Evolutionary conservation across 2,888 invertebrate species (phyloP).

Genomic region (Hyles lineata): DNA sequence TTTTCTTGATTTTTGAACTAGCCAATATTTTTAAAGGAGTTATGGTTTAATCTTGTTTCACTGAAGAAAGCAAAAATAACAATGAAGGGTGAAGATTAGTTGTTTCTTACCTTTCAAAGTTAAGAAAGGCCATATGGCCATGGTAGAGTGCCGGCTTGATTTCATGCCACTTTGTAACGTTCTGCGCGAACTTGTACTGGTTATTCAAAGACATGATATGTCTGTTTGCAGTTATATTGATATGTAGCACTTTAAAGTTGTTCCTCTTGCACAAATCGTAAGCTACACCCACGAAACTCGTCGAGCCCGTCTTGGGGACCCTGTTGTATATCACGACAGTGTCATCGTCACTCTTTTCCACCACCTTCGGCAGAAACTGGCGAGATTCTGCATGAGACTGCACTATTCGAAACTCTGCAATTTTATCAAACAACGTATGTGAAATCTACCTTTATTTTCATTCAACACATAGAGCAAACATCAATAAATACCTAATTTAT

Average conservation of each 20-base stretch:
- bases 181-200: constrained; percentile 94
- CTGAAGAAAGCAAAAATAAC: no score
- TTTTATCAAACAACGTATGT: constrained; percentile 32
- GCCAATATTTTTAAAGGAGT: no score
- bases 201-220: constrained; percentile 97
- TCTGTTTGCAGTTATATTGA: constrained; percentile 98
- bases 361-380: constrained; percentile 66
- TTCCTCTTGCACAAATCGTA: constrained; percentile 94
- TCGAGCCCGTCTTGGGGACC: constrained; percentile 98
- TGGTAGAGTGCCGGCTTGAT: constrained; percentile 98
- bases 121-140: constrained; percentile 98
- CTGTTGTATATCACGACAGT: constrained; percentile 96
- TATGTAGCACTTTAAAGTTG: constrained; percentile 89
- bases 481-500: constrained; percentile 65
- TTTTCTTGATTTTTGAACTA: no score
- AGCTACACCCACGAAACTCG: constrained; percentile 96
- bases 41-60: no score
- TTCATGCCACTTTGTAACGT: constrained; percentile 94
- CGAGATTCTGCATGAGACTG: constrained; percentile 70
- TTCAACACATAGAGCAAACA: neutral
- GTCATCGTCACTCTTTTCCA: constrained; percentile 84
- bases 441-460: neutral
- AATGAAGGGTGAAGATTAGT: neutral
- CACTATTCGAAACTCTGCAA: constrained; percentile 72
- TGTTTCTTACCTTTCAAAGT: constrained; percentile 92